Evolutionary conservation across 1,140 invertebrate genomes (phyloP).

Genomic region (Metaphire vulgaris): DNA sequence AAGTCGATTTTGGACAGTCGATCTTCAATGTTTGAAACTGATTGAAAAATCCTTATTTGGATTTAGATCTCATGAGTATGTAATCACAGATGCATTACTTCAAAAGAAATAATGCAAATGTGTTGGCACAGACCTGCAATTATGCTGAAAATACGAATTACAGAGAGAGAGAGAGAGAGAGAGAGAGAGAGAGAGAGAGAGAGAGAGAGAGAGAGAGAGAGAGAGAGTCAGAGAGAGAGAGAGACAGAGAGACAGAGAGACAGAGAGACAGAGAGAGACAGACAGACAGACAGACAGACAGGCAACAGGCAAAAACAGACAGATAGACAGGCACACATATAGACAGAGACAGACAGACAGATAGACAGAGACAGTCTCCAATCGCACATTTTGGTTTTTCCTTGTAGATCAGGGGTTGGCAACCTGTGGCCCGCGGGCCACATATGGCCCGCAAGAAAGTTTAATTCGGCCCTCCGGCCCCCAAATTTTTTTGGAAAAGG

Average conservation of each 20-base stretch:
- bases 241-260: conserved; percentile 1
- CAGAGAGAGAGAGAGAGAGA: neutral
- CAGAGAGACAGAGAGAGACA: neutral
- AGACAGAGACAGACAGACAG: neutral
- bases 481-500: neutral
- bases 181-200: neutral
- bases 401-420: no score
- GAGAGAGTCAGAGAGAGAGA: neutral
- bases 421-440: no score
- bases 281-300: neutral
- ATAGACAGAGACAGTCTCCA: neutral
- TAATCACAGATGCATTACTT: no score
- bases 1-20: neutral
- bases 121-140: neutral
- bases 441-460: neutral
- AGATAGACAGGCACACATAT: neutral
- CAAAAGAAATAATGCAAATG: no score
- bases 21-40: neutral
- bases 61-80: neutral
- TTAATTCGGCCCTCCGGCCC: neutral
- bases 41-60: neutral
- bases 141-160: neutral
- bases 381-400: no score
- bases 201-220: neutral
- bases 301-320: neutral